Base-by-base conservation (phyloP, 2,797 vertebrate species). In the Erpetoichthys calabaricus region DNA sequence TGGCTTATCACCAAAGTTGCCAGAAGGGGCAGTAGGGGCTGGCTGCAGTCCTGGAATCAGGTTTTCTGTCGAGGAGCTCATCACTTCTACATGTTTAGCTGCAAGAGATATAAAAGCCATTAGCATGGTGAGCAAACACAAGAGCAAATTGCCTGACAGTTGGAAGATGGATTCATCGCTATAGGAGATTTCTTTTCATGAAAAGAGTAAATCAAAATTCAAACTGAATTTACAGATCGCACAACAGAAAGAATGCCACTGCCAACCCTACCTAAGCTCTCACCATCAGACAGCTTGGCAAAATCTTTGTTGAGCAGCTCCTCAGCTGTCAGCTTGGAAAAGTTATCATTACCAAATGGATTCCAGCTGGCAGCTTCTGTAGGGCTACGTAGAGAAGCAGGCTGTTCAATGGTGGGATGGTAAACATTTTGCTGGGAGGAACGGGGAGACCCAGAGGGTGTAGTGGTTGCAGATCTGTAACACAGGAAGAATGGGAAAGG, bases 281-380 rank as follows among this genome's bases (percentile, higher is more conserved):
- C 68, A 99, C 95, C 83, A 7, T 99, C 93, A 5, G 82, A 79
- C 2, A 97, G 77, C 72, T 94, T 99, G 45, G 90, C 91, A 73
- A 99, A 99, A 74, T 99, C 96, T 78, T 97, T 99, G 80, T 99
- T 98, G 3, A 99, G 89, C 57, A 99, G 85, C 74, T 99, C 94
- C 73, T 99, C 94, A 0, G 94, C 94, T 2, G 94, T 98, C 25
- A 99, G 89, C 73, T 93, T 98, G 65, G 95, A 94, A 78, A 98
- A 98, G 71, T 98, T 98, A 73, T 99, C 96, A 0, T 99, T 91
- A 1, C 93, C 96, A 6, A 99, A 99, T 0, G 96, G 96, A 71
- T 99, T 99, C 96, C 96, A 99, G 2, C 90, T 80, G 62, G 92
- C 79, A 67, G 71, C 68, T 2, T 74, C 73, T 0, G 79, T 78